Conservation (phyloP, 2,888 invertebrate genomes). For the Drosophila trichaetosa region DNA sequence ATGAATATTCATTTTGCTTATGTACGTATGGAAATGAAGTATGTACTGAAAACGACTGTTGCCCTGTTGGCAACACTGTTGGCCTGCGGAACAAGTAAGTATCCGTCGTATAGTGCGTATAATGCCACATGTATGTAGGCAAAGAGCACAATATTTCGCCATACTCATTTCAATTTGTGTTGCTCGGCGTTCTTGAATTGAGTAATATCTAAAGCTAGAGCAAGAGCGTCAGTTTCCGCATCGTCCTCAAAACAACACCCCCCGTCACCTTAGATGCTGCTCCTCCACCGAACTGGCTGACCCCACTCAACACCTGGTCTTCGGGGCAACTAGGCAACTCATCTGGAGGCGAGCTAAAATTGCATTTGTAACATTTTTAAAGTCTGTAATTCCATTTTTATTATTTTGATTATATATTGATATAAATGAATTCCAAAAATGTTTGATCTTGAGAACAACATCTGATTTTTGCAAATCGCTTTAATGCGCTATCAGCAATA, state of each 20-base stretch:
- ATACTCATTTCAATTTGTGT: conserved; percentile 88
- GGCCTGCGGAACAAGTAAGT: conserved; percentile 90
- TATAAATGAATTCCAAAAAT: not conserved
- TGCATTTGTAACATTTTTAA: conserved; percentile 76
- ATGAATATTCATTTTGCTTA: too few species aligned
- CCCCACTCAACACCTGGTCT: conserved; percentile 3
- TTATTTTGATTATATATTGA: not conserved
- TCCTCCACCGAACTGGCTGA: not conserved
- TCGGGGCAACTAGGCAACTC: conserved; percentile 1
- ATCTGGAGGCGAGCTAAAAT: conserved; percentile 29
- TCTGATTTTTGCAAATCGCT: not conserved
- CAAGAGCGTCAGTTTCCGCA: conserved; percentile 87
- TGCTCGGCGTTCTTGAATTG: conserved; percentile 86
- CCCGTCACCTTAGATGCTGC: conserved; percentile 84
- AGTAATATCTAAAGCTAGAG: conserved; percentile 86
- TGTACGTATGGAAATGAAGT: not conserved
- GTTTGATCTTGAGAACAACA: not conserved
- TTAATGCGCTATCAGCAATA: not conserved
- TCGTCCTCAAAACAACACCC: conserved; percentile 88
- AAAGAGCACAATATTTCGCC: conserved; percentile 93
- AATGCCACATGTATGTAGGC: conserved; percentile 90
- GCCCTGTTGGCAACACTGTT: conserved; percentile 85
- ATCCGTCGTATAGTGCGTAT: conserved; percentile 91
- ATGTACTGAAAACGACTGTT: conserved; percentile 91
- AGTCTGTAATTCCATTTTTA: not conserved